phyloP scores from a whole-genome alignment of 2,113 vertebrate genomes.

The Chaetops frenatus region DNA sequence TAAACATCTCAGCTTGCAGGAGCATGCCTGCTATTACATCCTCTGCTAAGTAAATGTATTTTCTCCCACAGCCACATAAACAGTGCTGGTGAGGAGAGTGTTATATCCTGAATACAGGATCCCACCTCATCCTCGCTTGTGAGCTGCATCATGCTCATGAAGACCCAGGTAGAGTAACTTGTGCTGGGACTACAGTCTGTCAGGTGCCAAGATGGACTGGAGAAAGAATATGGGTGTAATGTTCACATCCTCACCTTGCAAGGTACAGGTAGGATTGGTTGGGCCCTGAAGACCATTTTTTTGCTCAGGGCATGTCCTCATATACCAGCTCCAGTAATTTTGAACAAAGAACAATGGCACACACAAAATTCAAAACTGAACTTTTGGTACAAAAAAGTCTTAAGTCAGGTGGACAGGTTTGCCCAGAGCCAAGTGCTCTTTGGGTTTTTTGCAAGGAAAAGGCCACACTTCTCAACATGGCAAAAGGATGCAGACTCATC shows the following conservation, averaged over 20 bases:
- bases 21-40: constrained; percentile 4
- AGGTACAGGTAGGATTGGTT: not conserved
- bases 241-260: not conserved
- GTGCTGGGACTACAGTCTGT: not conserved
- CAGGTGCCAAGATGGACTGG: not conserved
- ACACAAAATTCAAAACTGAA: not conserved
- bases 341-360: not conserved
- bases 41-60: not conserved
- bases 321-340: not conserved
- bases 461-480: not conserved
- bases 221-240: not conserved
- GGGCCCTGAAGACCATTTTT: not conserved
- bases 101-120: not conserved
- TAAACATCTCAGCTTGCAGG: not conserved
- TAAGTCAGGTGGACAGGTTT: not conserved
- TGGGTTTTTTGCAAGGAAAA: not conserved
- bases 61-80: not conserved
- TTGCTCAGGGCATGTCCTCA: not conserved
- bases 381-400: not conserved
- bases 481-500: not conserved
- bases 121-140: not conserved
- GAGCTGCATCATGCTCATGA: not conserved
- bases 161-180: not conserved
- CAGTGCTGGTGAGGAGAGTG: not conserved
- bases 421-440: not conserved